phyloP scores from a whole-genome alignment of 2,888 invertebrate genomes.

The Ophioninae sp. region DNA sequence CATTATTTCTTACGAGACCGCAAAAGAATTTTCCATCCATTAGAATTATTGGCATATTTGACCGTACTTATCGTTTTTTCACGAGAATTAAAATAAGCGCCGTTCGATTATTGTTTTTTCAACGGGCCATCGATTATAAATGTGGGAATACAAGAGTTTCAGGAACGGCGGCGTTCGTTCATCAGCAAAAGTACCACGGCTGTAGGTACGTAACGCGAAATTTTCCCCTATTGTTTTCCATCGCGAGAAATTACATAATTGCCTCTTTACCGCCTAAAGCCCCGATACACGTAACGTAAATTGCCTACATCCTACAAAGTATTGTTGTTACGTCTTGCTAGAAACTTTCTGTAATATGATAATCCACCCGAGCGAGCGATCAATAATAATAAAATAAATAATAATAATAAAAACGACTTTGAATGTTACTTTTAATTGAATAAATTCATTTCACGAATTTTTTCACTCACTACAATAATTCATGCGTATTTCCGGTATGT shows the following conservation, averaged over 20 bases:
- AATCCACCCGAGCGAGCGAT: too few relatives aligned
- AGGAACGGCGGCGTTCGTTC: neutral
- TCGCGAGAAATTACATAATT: slow-evolving; percentile 22
- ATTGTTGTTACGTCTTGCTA: neutral
- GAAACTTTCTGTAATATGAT: too few relatives aligned
- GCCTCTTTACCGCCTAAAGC: neutral
- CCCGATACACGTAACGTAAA: slow-evolving; percentile 12
- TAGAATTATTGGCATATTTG: too few relatives aligned
- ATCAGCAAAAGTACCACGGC: neutral
- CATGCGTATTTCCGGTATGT: neutral
- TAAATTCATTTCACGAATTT: neutral
- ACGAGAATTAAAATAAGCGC: neutral
- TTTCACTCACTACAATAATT: neutral
- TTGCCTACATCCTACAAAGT: neutral
- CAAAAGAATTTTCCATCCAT: too few relatives aligned
- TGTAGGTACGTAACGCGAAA: slow-evolving; percentile 17
- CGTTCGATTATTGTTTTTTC: neutral
- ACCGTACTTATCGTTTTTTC: neutral
- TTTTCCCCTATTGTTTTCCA: slow-evolving; percentile 8
- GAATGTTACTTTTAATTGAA: neutral
- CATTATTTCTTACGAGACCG: too few relatives aligned
- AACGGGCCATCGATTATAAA: neutral
- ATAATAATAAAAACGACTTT: neutral
- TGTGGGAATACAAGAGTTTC: neutral
- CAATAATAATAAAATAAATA: neutral